phyloP scores from a whole-genome alignment of 1,140 invertebrate genomes.

The Xylocopa sonorina region DNA sequence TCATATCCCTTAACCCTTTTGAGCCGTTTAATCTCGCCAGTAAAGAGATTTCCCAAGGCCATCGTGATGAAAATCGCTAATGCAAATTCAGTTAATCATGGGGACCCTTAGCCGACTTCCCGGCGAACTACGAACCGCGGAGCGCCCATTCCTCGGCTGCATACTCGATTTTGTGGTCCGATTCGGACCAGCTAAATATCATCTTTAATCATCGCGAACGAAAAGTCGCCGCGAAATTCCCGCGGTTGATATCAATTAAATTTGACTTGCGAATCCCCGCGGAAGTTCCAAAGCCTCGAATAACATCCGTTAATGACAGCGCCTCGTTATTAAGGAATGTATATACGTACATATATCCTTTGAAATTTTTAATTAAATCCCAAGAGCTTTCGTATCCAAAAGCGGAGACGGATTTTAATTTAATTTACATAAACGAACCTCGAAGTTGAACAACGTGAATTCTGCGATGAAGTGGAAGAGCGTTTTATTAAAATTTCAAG shows the following conservation, averaged over 20 bases:
- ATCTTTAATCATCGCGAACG: background rate
- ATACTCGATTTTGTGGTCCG: background rate
- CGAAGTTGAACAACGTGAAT: too few relatives aligned
- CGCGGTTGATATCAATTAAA: too few relatives aligned
- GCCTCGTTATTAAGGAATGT: background rate
- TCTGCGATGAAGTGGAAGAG: too few relatives aligned
- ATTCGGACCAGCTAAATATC: background rate
- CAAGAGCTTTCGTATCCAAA: background rate
- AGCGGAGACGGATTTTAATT: background rate
- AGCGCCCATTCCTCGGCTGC: background rate
- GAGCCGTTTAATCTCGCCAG: slow-evolving; percentile 56
- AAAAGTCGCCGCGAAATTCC: background rate
- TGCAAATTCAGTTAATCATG: slow-evolving; percentile 64
- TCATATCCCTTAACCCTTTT: slow-evolving; percentile 62
- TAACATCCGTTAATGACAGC: background rate
- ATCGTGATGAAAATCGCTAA: slow-evolving; percentile 66
- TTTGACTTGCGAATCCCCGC: background rate
- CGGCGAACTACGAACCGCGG: background rate
- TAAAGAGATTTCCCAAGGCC: slow-evolving; percentile 56
- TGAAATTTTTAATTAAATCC: background rate
- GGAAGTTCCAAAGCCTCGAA: background rate
- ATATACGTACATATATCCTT: too few relatives aligned
- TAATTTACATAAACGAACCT: background rate
- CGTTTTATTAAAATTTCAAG: too few relatives aligned
- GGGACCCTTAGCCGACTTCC: slow-evolving; percentile 2